A percentile compares a stretch with the other conserved stretches of the same genome.
These are phyloP conservation scores for Paraplagusia blochii DNA, from an alignment of 2,113 vertebrate genomes.

Conservation along the genomic window DNA sequence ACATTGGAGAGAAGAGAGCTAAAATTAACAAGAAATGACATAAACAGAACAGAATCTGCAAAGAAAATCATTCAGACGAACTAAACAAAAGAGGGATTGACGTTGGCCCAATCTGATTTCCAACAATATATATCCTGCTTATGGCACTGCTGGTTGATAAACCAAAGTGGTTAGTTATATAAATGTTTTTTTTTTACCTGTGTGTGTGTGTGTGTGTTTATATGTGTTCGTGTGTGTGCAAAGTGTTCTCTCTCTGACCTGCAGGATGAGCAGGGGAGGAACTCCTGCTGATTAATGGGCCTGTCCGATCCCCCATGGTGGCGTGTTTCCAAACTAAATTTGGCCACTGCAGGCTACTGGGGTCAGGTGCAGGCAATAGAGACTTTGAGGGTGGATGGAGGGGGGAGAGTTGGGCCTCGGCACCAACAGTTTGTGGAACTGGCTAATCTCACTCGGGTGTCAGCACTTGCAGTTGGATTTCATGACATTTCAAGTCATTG, in stretches of 20 bases:
- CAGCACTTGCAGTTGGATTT: neutral
- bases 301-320: conserved; percentile 72
- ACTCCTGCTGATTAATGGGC: conserved; percentile 76
- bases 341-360: conserved; percentile 69
- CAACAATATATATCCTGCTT: too few relatives aligned
- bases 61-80: too few relatives aligned
- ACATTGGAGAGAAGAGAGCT: too few relatives aligned
- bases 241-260: conserved; percentile 66
- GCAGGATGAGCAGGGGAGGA: conserved; percentile 64
- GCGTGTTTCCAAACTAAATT: conserved; percentile 77
- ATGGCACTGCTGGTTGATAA: too few relatives aligned
- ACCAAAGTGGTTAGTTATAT: too few relatives aligned
- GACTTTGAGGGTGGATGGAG: conserved; percentile 68
- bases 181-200: conserved; percentile 10
- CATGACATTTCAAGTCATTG: too few relatives aligned
- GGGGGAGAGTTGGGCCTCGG: conserved; percentile 51
- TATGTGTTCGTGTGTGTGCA: conserved; percentile 29
- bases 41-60: too few relatives aligned
- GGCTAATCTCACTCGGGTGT: conserved; percentile 19
- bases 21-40: too few relatives aligned
- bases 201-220: conserved; percentile 8
- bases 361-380: conserved; percentile 76
- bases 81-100: too few relatives aligned
- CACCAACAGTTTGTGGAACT: conserved; percentile 33
- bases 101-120: too few relatives aligned